These are phyloP conservation scores for Acholoe squamosa DNA, from an alignment of 2,888 invertebrate genomes.

Conservation along the genomic window DNA sequence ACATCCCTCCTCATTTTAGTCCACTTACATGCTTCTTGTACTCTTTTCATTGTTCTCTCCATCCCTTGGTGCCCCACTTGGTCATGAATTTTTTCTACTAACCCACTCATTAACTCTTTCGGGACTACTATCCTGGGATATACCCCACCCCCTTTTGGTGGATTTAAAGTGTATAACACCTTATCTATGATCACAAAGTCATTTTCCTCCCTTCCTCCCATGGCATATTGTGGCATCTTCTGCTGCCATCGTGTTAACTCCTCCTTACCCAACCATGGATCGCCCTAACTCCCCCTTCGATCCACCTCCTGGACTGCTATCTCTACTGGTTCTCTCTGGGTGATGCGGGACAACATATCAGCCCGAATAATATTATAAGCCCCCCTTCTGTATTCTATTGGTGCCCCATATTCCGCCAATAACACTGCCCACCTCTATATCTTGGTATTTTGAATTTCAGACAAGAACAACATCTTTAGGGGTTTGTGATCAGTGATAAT, in stretches of 20 bases:
- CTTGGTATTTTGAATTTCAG: slow-evolving; percentile 65
- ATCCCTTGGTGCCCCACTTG: slow-evolving; percentile 55
- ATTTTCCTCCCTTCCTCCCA: not conserved
- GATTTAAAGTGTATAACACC: slow-evolving; percentile 44
- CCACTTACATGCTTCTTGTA: slow-evolving; percentile 54
- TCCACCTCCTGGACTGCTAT: not conserved
- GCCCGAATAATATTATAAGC: slow-evolving; percentile 64
- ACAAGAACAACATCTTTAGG: slow-evolving; percentile 55
- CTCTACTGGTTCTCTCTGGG: too few species aligned
- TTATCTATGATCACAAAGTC: slow-evolving; percentile 35
- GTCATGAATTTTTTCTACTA: slow-evolving; percentile 10
- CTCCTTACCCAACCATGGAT: not conserved
- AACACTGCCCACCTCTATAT: too few species aligned
- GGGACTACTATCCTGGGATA: slow-evolving; percentile 61
- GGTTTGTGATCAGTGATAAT: too few species aligned
- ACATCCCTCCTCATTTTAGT: slow-evolving; percentile 32
- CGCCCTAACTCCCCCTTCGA: not conserved
- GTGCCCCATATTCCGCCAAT: slow-evolving; percentile 68
- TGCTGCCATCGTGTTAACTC: slow-evolving; percentile 20
- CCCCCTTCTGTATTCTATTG: slow-evolving; percentile 64
- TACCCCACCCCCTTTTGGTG: not conserved
- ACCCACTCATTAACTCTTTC: not conserved
- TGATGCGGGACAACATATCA: slow-evolving; percentile 59
- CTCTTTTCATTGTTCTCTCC: slow-evolving; percentile 25
- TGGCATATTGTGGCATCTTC: not conserved